Evolutionary conservation across 2,797 vertebrate species (phyloP), one percentile per base, ranked within the genome.

Genomic region (Lithobates sylvaticus): DNA sequence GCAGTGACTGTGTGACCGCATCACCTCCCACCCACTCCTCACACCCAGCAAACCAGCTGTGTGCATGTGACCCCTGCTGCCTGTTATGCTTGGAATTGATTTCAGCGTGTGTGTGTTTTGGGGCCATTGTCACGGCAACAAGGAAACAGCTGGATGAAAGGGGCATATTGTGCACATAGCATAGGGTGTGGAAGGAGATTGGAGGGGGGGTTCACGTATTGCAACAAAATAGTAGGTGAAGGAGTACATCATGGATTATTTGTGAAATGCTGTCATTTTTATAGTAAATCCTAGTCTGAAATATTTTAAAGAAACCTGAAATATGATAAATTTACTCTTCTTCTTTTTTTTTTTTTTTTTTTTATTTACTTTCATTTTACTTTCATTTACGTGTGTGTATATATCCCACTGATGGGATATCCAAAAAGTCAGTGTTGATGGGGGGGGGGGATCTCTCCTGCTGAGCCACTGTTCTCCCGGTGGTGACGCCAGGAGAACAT

Each of bases 101-200:
- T 79, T 65, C 61, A 26, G 76, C 27, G 34, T 23, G 69, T 42
- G 50, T 87, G 69, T 87, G 61, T 87, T 72, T 58, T 74, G 70
- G 32, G 36, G 15, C 29, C 5, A 70, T 84, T 84, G 29, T 58
- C 76, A 84, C 6, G 71, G 71, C 47, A 75, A 32, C 71, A 68
- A n/a, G 27, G 70, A 87, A 84, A 87, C 81, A 84, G 81, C 81
- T 84, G 86, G 86, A 84, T 80, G 77, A 87, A 87, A 76, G 76
- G 76, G 71, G 76, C 18, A 87, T 32, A 80, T 80, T 87, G 86
- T 87, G 44, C 69, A 26, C 23, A 61, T 42, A 27, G 23, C 7
- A 23, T 42, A 80, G 58, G 78, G 77, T 75, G 54, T 72, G 68
- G 39, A 78, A 32, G 32, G 21, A 26, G 27, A 44, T 47, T 44